Conservation (phyloP, 2,888 invertebrate species). For the Agrochola macilenta region DNA sequence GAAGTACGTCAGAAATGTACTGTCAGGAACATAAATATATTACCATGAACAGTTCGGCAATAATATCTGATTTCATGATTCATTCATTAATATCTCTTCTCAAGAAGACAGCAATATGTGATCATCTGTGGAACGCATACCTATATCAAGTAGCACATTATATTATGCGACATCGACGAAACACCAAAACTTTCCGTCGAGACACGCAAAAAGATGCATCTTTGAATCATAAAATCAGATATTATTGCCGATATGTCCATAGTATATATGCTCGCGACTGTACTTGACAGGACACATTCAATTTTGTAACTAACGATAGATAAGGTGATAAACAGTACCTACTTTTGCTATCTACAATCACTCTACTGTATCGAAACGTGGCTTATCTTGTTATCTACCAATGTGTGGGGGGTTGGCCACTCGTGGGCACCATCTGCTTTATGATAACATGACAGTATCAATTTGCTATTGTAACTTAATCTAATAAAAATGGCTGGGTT, state of each 20-base stretch:
- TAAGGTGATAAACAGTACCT: constrained; percentile 3
- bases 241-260: neutral
- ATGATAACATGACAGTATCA: constrained; percentile 42
- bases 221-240: constrained; percentile 3
- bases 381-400: constrained; percentile 46
- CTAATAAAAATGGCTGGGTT: neutral
- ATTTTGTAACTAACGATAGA: neutral
- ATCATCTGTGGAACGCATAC: neutral
- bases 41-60: too few relatives aligned
- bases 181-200: neutral
- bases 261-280: neutral
- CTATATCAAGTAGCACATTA: neutral
- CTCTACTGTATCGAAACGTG: constrained; percentile 34
- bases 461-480: constrained; percentile 31
- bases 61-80: neutral
- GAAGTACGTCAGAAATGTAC: too few relatives aligned
- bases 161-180: neutral
- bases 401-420: constrained; percentile 33
- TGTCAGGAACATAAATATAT: too few relatives aligned
- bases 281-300: neutral
- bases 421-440: constrained; percentile 43
- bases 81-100: neutral
- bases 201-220: neutral
- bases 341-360: constrained; percentile 50
- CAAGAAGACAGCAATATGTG: neutral